Conservation (phyloP, 2,888 invertebrate genomes). For the Ochlodes sylvanus region DNA sequence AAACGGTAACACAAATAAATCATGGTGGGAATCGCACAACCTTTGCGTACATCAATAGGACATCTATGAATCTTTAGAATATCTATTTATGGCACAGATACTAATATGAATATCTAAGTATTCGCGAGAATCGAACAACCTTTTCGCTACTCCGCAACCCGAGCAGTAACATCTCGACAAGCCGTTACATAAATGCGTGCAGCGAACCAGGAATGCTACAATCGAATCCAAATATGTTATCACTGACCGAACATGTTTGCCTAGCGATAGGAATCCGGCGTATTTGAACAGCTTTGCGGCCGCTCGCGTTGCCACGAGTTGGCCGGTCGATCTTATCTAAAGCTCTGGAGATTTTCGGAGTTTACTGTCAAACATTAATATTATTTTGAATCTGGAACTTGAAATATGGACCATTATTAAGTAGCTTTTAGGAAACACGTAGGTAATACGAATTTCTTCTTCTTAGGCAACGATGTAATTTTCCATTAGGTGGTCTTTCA, state of each 20-base stretch:
- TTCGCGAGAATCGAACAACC: slow-evolving; percentile 14
- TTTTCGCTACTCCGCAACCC: neutral
- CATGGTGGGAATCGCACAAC: neutral
- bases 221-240: slow-evolving; percentile 23
- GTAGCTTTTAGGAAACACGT: no score
- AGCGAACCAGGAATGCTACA: slow-evolving; percentile 7
- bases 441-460: no score
- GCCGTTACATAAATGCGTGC: slow-evolving; percentile 16
- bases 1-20: neutral
- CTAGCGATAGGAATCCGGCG: slow-evolving; percentile 37
- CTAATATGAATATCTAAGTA: slow-evolving; percentile 15
- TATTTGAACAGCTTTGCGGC: slow-evolving; percentile 40
- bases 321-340: slow-evolving; percentile 4
- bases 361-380: neutral
- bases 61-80: no score
- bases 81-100: no score
- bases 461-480: no score
- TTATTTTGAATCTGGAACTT: neutral
- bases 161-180: neutral
- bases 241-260: slow-evolving; percentile 35
- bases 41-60: neutral
- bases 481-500: no score
- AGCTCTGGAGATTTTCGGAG: slow-evolving; percentile 7
- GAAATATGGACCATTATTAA: neutral
- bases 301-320: neutral